phyloP scores from a whole-genome alignment of 1,140 invertebrate species.

The Oryctes rhinoceros region DNA sequence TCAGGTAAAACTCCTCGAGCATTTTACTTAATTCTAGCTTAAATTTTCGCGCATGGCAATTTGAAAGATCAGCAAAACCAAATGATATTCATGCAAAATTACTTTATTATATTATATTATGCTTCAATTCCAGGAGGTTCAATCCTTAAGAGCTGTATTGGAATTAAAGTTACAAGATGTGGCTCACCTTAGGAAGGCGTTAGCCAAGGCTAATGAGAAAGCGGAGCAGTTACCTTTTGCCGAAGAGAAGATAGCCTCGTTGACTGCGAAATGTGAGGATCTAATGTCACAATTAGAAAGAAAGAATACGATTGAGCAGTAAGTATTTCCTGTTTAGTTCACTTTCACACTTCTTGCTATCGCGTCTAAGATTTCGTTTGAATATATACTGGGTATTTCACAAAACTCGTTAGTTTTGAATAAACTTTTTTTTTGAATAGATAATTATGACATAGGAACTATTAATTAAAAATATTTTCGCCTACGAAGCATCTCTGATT shows the following conservation, averaged over 20 bases:
- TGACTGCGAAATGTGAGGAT: conserved; percentile 75
- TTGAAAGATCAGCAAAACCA: no score
- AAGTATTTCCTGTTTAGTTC: conserved; percentile 51
- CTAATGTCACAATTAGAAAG: conserved; percentile 71
- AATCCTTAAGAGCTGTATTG: conserved; percentile 77
- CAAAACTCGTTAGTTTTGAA: no score
- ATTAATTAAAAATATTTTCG: no score
- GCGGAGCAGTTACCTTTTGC: conserved; percentile 65
- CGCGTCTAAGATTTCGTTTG: no score
- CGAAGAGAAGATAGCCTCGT: conserved; percentile 64
- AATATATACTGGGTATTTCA: no score
- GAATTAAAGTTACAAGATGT: conserved; percentile 79
- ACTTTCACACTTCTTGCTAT: neutral
- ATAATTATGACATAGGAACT: no score
- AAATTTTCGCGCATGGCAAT: no score
- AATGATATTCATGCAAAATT: no score
- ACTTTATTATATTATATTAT: neutral
- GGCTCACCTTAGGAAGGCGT: conserved; percentile 71
- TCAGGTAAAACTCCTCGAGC: conserved; percentile 48
- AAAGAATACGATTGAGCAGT: conserved; percentile 68
- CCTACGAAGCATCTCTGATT: no score
- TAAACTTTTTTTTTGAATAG: no score
- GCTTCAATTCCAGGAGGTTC: conserved; percentile 64
- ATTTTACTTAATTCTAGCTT: neutral
- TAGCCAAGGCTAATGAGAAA: conserved; percentile 67